phyloP scores from a whole-genome alignment of 2,888 invertebrate genomes.

The Drosophila mettleri region DNA sequence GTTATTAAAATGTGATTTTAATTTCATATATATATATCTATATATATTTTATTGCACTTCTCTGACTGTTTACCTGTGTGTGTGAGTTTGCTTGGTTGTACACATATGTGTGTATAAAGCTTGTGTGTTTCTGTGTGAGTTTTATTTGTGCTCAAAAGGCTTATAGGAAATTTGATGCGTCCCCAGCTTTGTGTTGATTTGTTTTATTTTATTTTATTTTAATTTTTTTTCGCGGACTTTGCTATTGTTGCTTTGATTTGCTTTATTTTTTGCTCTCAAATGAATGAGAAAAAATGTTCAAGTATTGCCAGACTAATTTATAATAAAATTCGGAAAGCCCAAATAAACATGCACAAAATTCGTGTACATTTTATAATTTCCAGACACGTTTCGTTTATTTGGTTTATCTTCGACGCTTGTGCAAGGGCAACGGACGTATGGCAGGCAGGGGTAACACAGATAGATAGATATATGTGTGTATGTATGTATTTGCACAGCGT shows the following conservation, averaged over 20 bases:
- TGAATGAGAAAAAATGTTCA: conserved; percentile 19
- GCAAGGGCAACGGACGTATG: not conserved
- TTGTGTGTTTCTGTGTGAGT: not conserved
- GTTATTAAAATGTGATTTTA: conserved; percentile 19
- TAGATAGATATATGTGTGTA: not conserved
- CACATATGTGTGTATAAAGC: not conserved
- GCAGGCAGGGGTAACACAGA: not conserved
- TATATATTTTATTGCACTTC: conserved; percentile 4
- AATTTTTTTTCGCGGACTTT: conserved; percentile 1
- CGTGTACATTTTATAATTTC: conserved; percentile 69
- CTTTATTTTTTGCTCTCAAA: conserved; percentile 23
- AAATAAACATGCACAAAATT: conserved; percentile 56
- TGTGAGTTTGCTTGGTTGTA: conserved; percentile 9
- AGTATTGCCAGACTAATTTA: conserved; percentile 30
- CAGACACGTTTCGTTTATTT: conserved; percentile 68
- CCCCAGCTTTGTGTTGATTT: conserved; percentile 7
- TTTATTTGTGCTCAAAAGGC: conserved; percentile 12
- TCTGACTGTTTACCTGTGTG: not conserved
- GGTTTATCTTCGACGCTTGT: conserved; percentile 35
- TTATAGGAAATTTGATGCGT: conserved; percentile 20
- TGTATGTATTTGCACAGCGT: not conserved
- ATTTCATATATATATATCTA: conserved; percentile 1
- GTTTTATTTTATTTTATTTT: conserved; percentile 6
- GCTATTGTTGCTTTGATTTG: conserved; percentile 12
- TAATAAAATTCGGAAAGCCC: conserved; percentile 26